Evolutionary conservation across 2,113 vertebrate genomes (phyloP).

Genomic region (Carassius gibelio): DNA sequence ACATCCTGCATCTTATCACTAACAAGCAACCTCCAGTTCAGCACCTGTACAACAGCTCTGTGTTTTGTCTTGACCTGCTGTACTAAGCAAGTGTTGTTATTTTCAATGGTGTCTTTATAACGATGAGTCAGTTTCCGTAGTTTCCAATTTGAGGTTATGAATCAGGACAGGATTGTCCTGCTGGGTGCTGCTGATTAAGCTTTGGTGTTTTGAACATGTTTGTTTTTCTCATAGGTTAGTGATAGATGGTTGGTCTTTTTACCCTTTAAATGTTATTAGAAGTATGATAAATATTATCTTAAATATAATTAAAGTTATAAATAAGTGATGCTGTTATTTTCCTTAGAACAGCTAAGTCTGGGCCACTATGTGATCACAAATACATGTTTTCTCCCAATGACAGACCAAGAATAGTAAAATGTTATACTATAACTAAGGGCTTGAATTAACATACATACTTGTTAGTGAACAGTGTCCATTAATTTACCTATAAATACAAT

Average conservation of each 20-base stretch:
- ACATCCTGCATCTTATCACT: slow-evolving; percentile 6
- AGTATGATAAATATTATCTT: background rate
- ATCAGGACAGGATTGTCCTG: background rate
- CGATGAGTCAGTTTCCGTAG: background rate
- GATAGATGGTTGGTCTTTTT: background rate
- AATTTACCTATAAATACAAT: background rate
- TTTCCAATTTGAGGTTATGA: slow-evolving; percentile 6
- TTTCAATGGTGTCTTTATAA: background rate
- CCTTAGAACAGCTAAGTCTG: too few species aligned
- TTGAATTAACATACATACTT: too few species aligned
- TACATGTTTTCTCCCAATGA: too few species aligned
- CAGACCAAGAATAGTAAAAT: too few species aligned
- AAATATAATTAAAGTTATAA: background rate
- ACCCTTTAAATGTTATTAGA: background rate
- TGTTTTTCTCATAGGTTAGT: background rate
- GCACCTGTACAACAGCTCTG: background rate
- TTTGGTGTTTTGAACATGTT: background rate
- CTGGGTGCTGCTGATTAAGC: background rate
- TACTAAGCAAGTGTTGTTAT: background rate
- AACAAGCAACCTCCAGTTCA: slow-evolving; percentile 30
- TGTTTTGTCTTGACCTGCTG: background rate
- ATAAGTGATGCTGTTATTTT: background rate
- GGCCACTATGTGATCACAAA: too few species aligned
- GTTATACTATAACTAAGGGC: too few species aligned
- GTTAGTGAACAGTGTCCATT: too few species aligned